Conservation (phyloP, 1,140 invertebrate species). For the Nomia melanderi region DNA sequence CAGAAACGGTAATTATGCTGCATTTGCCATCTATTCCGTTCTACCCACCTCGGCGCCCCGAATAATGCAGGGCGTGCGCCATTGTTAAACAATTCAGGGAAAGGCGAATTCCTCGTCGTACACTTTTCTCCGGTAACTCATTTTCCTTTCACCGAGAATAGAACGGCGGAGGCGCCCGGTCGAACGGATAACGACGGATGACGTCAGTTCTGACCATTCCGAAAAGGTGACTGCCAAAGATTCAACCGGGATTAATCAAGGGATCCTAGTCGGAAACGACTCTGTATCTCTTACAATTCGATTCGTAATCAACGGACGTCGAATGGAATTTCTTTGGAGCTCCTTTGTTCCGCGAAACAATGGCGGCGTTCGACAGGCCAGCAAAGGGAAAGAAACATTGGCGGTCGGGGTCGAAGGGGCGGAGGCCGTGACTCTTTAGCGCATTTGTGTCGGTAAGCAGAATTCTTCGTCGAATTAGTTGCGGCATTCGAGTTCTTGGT, state of each 20-base stretch:
- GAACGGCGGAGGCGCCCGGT: no score
- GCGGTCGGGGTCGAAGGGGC: background rate
- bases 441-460: conserved; percentile 16
- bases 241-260: conserved; percentile 34
- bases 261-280: background rate
- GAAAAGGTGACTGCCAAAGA: conserved; percentile 9
- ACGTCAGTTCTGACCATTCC: background rate
- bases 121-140: background rate
- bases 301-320: conserved; percentile 38
- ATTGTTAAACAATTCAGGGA: no score
- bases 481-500: background rate
- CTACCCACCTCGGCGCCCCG: no score
- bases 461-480: conserved; percentile 42
- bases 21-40: no score
- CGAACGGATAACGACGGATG: background rate
- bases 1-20: no score
- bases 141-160: background rate
- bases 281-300: conserved; percentile 36
- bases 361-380: conserved; percentile 6
- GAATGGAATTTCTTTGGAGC: conserved; percentile 30
- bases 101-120: no score
- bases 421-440: background rate
- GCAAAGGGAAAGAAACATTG: conserved; percentile 8
- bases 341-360: conserved; percentile 34
- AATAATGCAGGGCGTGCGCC: no score